Evolutionary conservation across 2,888 invertebrate species (phyloP).

Genomic region (Pseudanteris insignis): DNA sequence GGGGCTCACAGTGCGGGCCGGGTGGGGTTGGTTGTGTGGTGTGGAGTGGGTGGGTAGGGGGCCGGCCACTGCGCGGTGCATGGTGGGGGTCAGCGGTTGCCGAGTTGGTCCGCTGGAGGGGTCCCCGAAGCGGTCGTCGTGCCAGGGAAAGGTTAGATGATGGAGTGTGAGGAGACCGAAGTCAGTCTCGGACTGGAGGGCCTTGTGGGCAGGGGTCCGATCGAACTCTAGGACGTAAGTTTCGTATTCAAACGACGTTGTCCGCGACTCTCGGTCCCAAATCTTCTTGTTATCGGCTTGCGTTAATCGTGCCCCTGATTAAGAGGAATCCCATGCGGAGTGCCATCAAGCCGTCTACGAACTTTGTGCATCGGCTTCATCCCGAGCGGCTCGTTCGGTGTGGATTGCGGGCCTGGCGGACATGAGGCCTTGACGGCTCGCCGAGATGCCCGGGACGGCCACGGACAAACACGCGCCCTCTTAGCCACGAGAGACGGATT

Average conservation of each 20-base stretch:
- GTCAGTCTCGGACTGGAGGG: constrained; percentile 67
- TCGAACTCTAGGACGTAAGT: constrained; percentile 49
- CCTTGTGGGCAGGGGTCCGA: constrained; percentile 65
- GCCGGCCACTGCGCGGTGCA: constrained; percentile 62
- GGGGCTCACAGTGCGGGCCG: constrained; percentile 51
- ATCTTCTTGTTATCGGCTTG: too few species aligned
- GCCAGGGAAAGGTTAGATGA: constrained; percentile 61
- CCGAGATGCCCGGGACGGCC: constrained; percentile 31
- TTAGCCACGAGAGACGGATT: constrained; percentile 33
- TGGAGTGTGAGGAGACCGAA: constrained; percentile 65
- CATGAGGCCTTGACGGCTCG: constrained; percentile 43
- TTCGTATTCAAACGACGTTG: constrained; percentile 49
- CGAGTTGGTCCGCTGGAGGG: constrained; percentile 68
- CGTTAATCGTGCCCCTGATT: too few species aligned
- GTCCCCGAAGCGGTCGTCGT: constrained; percentile 69
- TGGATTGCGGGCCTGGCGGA: constrained; percentile 15
- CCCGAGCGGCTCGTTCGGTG: constrained; percentile 2
- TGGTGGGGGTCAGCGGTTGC: constrained; percentile 67
- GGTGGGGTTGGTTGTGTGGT: constrained; percentile 64
- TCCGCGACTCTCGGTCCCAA: constrained; percentile 48
- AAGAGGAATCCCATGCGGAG: constrained; percentile 16
- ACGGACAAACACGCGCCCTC: constrained; percentile 30
- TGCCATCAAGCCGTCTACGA: constrained; percentile 33
- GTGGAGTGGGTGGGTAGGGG: constrained; percentile 63
- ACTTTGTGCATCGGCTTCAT: constrained; percentile 22